Base-by-base conservation (phyloP, 2,888 invertebrate species). In the Fissipunctia ypsillon region DNA sequence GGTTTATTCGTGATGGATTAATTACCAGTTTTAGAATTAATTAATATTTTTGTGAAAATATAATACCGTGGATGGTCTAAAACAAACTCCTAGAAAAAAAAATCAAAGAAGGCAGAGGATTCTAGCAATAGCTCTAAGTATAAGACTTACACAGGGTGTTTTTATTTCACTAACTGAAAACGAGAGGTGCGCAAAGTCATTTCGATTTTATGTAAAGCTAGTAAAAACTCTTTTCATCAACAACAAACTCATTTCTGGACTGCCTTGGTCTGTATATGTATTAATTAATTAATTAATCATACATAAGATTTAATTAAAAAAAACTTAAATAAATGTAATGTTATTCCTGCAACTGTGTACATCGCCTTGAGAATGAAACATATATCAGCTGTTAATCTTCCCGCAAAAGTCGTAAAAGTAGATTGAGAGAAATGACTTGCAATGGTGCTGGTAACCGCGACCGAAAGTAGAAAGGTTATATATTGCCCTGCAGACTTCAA, bases 391-490 rank as follows among this genome's bases (percentile, higher is more conserved):
- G 69, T 81, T 78, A 76, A 75, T 75, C 84, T 83, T 78, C 48
- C 61, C 64, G 68, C 48, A 52, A 69, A 81, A 76, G 69, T 76
- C 84, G 84, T 84, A 78, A 84, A 81, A 78, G 68, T 78, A 71
- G 78, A 81, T 81, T 76, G 66, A 78, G 84, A 84, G 72, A 73
- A 84, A 84, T 81, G 74, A 73, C 73, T 80, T 69, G 65, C 75
- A 76, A 78, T 76, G 73, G 83, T 54, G 71, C 81, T 76, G 65
- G 74, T 81, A 84, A 81, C 74, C 50, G 60, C 68, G 50, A 69
- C 68, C 60, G 66, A 78, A 83, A 41, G 69, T 69, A 56, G 65
- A 64, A 74, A 50, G n/a, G 68, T 73, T 80, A 83, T 77, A 75
- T 76, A 80, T 73, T 61, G 67, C 74, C 67, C 75, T 83, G 72